phyloP scores from a whole-genome alignment of 2,113 vertebrate species.

The Mystacornis crossleyi region DNA sequence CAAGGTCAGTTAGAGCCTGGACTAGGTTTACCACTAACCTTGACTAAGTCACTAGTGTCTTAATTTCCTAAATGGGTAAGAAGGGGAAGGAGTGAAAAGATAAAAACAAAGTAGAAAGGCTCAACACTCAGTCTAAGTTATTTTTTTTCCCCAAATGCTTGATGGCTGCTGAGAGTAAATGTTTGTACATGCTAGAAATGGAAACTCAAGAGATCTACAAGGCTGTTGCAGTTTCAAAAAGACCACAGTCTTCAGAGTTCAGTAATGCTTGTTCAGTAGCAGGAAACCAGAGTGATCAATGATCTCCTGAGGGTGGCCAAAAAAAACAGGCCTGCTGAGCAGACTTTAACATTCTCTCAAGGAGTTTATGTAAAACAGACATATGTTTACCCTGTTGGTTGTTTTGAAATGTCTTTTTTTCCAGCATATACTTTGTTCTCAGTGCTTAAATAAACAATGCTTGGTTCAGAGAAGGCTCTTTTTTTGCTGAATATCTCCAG shows the following conservation, averaged over 20 bases:
- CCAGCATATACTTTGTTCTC: not conserved
- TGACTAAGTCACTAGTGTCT: not conserved
- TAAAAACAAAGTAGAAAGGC: not conserved
- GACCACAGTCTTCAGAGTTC: not conserved
- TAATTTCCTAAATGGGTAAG: not conserved
- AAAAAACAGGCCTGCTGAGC: slow-evolving; percentile 10
- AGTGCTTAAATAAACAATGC: slow-evolving; percentile 5
- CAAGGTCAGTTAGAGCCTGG: accelerated
- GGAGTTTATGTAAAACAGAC: slow-evolving; percentile 33
- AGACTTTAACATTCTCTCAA: not conserved
- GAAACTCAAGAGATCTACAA: not conserved
- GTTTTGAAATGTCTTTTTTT: slow-evolving; percentile 44
- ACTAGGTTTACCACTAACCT: not conserved
- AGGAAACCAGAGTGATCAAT: not conserved
- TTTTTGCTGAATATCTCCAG: not conserved
- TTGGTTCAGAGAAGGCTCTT: not conserved
- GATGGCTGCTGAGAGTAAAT: not conserved
- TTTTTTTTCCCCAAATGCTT: not conserved
- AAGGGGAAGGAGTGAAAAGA: not conserved
- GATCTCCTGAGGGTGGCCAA: slow-evolving; percentile 1
- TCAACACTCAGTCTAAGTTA: not conserved
- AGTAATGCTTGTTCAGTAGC: not conserved
- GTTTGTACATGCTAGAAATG: not conserved
- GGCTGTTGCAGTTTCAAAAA: not conserved
- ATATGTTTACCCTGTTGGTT: slow-evolving; percentile 27